Base-by-base conservation (phyloP, 2,888 invertebrate genomes). In the Cynaeus angustus region DNA sequence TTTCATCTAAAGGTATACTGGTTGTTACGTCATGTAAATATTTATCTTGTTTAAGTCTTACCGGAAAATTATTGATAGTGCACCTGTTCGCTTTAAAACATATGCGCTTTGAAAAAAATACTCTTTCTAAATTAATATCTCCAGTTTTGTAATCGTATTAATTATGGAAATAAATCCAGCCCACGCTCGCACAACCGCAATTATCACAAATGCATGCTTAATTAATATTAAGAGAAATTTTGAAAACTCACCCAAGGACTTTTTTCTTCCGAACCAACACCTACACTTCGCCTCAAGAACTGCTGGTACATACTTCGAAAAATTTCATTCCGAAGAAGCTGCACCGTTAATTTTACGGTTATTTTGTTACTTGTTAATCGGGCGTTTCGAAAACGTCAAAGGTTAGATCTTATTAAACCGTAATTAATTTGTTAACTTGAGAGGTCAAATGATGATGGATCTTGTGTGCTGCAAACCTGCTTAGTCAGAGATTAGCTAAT, bases 231-330 rank as follows among this genome's bases (percentile, higher is more conserved):
- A 46, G n/a, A 9, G 48, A 30, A 53, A 53, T n/a, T 10, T 37
- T 10, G 37, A 37, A 30, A 30, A 37, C 10, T 43, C 7, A 43
- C 10, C 43, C 10, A 16, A 5, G n/a, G 38, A 10, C 9, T 33
- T 1, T 30, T 30, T n/a, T n/a, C n/a, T n/a, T n/a, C n/a, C n/a
- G n/a, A n/a, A n/a, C n/a, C n/a, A n/a, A 38, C 55, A 41, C 38
- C 41, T 38, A 55, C 55, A 55, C 38, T 9, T 53, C 26, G 13
- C 55, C 2, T 3, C 21, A 16, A 37, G 37, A 13, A 14, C 16
- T 16, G 8, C 70, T 72, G 73, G 71, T 33, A 7, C 28, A 7
- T 28, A 9, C 33, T 71, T 75, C 73, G 75, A 78, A 79, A 75
- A 74, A 72, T 78, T 79, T 76, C 66, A 21, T 59, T 12, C 10